Conservation (phyloP, 1,140 invertebrate species). For the Atta cephalotes region DNA sequence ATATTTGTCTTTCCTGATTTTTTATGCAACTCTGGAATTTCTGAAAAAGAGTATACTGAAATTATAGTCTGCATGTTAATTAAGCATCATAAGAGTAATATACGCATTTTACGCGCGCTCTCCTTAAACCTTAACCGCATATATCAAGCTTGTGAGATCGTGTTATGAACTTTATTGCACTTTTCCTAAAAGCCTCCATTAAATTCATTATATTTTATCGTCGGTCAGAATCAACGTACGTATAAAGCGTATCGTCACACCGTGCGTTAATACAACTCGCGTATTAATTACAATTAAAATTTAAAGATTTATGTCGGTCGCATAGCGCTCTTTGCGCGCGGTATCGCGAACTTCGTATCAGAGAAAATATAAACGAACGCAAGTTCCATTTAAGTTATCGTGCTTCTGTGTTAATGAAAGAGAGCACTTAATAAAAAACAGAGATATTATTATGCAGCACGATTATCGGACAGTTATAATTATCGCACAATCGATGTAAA, state of each 20-base stretch:
- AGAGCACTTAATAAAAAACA: conserved; percentile 48
- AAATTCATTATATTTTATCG: conserved; percentile 40
- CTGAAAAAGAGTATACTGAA: not conserved
- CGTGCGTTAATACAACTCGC: conserved; percentile 17
- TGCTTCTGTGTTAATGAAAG: conserved; percentile 36
- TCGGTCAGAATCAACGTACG: conserved; percentile 12
- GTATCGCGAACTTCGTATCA: conserved; percentile 31
- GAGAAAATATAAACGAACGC: conserved; percentile 35
- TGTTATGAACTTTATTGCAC: conserved; percentile 19
- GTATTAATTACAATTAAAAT: conserved; percentile 59
- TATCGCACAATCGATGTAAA: conserved; percentile 15
- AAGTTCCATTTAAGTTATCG: conserved; percentile 24
- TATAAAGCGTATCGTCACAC: conserved; percentile 14
- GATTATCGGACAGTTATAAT: conserved; percentile 15
- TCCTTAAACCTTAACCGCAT: conserved; percentile 30
- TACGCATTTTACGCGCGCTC: conserved; percentile 23
- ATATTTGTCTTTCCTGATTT: not conserved
- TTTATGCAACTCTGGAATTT: not conserved
- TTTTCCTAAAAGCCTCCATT: conserved; percentile 44
- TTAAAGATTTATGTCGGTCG: conserved; percentile 35
- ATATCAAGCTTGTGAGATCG: conserved; percentile 30
- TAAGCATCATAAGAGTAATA: conserved; percentile 1
- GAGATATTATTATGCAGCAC: conserved; percentile 59
- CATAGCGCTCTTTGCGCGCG: not conserved
- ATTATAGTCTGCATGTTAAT: conserved; percentile 40